These are phyloP conservation scores for Dendrophyllia cribrosa DNA, from an alignment of 64 coral and sea anemone genomes.

Conservation along the genomic window DNA sequence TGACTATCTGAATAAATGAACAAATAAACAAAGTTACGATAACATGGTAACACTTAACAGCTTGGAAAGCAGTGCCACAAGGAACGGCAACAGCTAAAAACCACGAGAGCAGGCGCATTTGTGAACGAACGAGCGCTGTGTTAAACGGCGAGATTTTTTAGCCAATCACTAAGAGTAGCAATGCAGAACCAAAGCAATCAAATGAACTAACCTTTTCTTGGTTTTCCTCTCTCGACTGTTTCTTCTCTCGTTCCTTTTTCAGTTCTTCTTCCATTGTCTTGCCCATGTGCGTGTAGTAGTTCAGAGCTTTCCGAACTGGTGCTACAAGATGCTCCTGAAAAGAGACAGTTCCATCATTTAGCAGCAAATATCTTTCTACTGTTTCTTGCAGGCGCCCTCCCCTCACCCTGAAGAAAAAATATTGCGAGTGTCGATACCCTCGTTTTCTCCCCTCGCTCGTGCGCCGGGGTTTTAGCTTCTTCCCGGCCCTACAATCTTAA, in stretches of 20 bases:
- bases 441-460: too few species aligned
- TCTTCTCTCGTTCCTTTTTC: constrained; percentile 81
- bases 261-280: constrained; percentile 93
- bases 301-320: constrained; percentile 86
- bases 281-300: constrained; percentile 85
- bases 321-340: constrained; percentile 78
- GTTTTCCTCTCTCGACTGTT: constrained; percentile 86
- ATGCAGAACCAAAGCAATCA: neutral
- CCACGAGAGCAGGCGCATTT: too few species aligned
- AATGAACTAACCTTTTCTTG: constrained; percentile 49
- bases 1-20: neutral
- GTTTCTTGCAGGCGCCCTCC: too few species aligned
- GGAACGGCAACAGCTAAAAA: too few species aligned
- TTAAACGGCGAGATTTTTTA: neutral
- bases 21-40: neutral
- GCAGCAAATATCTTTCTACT: too few species aligned
- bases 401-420: too few species aligned
- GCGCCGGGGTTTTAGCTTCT: too few species aligned
- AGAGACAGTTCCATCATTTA: neutral
- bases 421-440: too few species aligned
- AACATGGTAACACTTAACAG: too few species aligned
- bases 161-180: too few species aligned
- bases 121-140: neutral
- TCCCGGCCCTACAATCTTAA: too few species aligned
- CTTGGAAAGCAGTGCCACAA: too few species aligned